Base-by-base conservation (phyloP, 2,888 invertebrate genomes). In the Rutpela maculata region DNA sequence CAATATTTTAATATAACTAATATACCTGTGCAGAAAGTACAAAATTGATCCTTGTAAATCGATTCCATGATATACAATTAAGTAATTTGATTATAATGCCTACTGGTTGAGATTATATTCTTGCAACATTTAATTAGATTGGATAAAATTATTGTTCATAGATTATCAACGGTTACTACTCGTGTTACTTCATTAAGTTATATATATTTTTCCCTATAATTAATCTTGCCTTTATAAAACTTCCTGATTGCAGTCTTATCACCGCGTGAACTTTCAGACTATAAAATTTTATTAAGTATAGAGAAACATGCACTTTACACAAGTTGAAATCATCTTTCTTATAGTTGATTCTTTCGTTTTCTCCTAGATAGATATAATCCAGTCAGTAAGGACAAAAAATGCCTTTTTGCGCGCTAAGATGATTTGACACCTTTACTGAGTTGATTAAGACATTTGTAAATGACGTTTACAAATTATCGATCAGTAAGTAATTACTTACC, bases 101-200 rank as follows among this genome's bases (percentile, higher is more conserved):
- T 22, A 22, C 26, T 22, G 55, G 19, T 26, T 22, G 26, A 55
- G 22, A 68, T 68, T 17, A n/a, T 22, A 10, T 26, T 9, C 62
- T 62, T n/a, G 17, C 11, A 63, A 35, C 31, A 35, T 55, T 68
- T 68, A 68, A 68, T 68, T 68, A 68, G 12, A 50, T 68, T 26
- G 67, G 19, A 55, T 26, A 68, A 56, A 68, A 31, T 50, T 26
- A 26, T 26, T n/a, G 22, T 12, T 17, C 15, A 43, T 63, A 35
- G 35, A 17, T 63, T 63, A 63, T 35, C 31, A 35, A 35, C 18
- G 12, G 17, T 35, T 17, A n/a, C 50, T 50, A n/a, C 50, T 50
- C 35, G 62, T 63, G 17, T 63, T 31, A 63, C 35, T 35, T 31
- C 62, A 31, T 35, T 63, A 35, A 62, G 15, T 31, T 62, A 17